Evolutionary conservation across 2,888 invertebrate genomes (phyloP).

Genomic region (Teleogryllus oceanicus): DNA sequence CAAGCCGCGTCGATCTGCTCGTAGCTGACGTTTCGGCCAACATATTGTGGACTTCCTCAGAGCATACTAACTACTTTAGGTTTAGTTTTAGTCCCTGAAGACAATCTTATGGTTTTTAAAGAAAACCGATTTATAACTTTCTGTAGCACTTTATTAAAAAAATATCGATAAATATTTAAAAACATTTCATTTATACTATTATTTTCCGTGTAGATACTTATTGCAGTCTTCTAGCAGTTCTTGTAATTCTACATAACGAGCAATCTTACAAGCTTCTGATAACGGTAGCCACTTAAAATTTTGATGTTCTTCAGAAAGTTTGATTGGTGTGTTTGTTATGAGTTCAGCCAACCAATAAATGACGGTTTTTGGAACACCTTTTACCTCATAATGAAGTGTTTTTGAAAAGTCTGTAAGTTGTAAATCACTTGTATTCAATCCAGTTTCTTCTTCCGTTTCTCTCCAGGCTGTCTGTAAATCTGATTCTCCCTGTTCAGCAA

Average conservation of each 20-base stretch:
- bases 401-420: constrained; percentile 56
- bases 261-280: constrained; percentile 63
- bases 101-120: too few species aligned
- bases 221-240: constrained; percentile 55
- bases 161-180: too few species aligned
- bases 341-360: constrained; percentile 82
- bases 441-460: constrained; percentile 88
- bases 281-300: constrained; percentile 75
- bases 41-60: too few species aligned
- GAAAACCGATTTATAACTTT: too few species aligned
- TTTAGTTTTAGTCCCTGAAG: too few species aligned
- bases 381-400: constrained; percentile 56
- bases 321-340: constrained; percentile 60
- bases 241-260: constrained; percentile 60
- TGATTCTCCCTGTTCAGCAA: constrained; percentile 82
- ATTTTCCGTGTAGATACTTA: background rate
- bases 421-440: constrained; percentile 60
- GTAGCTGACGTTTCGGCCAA: too few species aligned
- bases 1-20: too few species aligned
- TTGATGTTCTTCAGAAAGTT: constrained; percentile 77
- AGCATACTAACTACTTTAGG: too few species aligned
- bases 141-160: too few species aligned
- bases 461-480: constrained; percentile 78
- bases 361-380: constrained; percentile 65
- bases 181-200: too few species aligned